Base-by-base conservation (phyloP, 2,113 vertebrate species). In the Phoxinus phoxinus region DNA sequence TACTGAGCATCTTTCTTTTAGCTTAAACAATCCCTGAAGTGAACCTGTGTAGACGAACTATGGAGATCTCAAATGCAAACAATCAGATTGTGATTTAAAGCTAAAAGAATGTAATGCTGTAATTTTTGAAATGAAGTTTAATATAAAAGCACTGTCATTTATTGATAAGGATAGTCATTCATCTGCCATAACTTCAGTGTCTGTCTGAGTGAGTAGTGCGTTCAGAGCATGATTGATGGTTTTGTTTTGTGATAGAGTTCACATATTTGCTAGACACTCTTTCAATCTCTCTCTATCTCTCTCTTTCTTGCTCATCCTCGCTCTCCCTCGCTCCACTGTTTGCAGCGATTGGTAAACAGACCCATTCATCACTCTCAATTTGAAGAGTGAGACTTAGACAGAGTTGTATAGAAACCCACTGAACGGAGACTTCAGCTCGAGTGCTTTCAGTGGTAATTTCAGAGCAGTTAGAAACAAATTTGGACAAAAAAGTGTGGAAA, bases 261-360 rank as follows among this genome's bases (percentile, higher is more conserved):
- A 79, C 53, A 79, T 61, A 79, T 79, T 79, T 56, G 30, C 65
- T 72, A 56, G 81, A 83, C 30, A 48, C 23, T 83, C 71, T 58
- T 67, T 67, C 69, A n/a, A 41, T 85, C 63, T 32, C 67, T 79
- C 65, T 41, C 67, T 76, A 17, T 71, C 41, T 67, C 81, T 65
- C 51, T 46, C 10, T 78, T 79, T 37, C 75, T 48, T 44, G 27
- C 61, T 10, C 56, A 74, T 44, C 48, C 44, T 83, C 53, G 12
- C 6, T 80, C 35, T 61, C 53, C 2, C 71, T 48, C 61, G 27
- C 8, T 61, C 10, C 19, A 12, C 48, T 56, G 81, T 83, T 83
- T 32, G 72, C 81, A 53, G 71, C 11, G 10, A 32, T 48, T 59
- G 35, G 46, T 81, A 80, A 81, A 77, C 65, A 86, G 71, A 74